Evolutionary conservation across 1,140 invertebrate species (phyloP).

Genomic region (Brachionus rotundiformis): DNA sequence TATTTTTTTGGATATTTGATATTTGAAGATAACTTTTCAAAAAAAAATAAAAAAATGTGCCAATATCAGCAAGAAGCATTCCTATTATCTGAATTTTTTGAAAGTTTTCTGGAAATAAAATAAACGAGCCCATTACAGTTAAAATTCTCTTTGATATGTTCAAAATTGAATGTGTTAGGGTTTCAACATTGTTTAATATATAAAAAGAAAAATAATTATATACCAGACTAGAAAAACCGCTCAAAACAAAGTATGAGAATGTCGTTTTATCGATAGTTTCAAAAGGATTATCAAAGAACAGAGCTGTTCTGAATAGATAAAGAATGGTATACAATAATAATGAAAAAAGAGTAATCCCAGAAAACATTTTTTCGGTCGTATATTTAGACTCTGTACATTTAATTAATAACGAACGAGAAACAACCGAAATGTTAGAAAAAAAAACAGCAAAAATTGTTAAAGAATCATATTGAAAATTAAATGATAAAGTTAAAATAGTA

Average conservation of each 20-base stretch:
- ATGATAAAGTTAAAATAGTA: background rate
- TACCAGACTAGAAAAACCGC: background rate
- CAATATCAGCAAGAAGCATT: background rate
- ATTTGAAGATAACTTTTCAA: too few species aligned
- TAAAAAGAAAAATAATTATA: conserved; percentile 12
- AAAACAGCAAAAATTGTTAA: background rate
- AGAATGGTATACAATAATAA: too few species aligned
- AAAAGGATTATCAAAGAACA: background rate
- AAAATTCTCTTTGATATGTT: background rate
- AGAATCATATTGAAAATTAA: background rate
- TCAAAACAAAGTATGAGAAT: background rate
- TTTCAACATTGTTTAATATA: background rate
- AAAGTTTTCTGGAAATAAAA: background rate
- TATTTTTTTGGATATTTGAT: background rate
- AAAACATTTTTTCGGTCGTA: background rate
- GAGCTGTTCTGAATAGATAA: too few species aligned
- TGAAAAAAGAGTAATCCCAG: background rate
- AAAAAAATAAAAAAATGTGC: background rate
- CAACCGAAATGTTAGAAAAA: background rate
- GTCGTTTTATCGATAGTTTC: background rate
- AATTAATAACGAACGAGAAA: background rate
- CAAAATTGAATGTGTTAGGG: background rate
- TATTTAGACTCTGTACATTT: background rate
- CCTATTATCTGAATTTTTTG: background rate
- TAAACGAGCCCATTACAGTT: background rate